A percentile compares a stretch with the other conserved stretches of the same genome.
Evolutionary conservation across 2,797 vertebrate species (phyloP).

Genomic region (Acanthiza pusilla): DNA sequence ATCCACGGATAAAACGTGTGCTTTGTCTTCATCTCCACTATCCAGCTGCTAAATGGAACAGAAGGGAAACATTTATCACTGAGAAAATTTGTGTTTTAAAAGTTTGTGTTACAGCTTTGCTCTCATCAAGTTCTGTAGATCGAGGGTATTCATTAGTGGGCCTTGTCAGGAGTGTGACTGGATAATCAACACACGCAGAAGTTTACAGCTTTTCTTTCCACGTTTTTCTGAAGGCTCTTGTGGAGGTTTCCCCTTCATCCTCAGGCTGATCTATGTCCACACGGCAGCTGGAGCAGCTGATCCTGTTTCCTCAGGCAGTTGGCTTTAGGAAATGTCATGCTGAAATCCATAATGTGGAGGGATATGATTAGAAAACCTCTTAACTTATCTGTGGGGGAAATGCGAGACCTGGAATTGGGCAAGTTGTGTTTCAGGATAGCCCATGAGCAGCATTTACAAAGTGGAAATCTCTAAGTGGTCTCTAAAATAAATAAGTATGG

Average conservation of each 20-base stretch:
- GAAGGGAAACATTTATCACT: background rate
- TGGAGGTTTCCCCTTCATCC: background rate
- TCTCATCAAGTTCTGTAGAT: background rate
- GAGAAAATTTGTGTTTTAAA: background rate
- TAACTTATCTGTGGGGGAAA: background rate
- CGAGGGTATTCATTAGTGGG: background rate
- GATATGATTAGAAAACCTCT: background rate
- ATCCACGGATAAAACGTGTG: background rate
- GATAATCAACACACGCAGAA: background rate
- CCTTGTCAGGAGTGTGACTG: background rate
- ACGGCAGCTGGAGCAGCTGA: background rate
- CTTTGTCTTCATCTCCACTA: constrained; percentile 31
- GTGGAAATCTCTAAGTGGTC: background rate
- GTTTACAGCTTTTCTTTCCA: background rate
- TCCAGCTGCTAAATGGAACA: constrained; percentile 29
- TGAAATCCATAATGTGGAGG: background rate
- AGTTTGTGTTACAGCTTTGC: background rate
- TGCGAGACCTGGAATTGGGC: rapidly evolving
- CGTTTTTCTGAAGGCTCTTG: background rate
- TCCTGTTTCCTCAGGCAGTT: background rate
- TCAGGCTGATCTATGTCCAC: background rate
- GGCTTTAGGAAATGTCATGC: background rate
- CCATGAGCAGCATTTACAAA: background rate
- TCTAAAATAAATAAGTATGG: background rate
- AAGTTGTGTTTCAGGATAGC: background rate